A percentile compares a stretch with the other conserved stretches of the same genome.
Evolutionary conservation across 2,888 invertebrate genomes (phyloP).

Genomic region (Catocala fraxini): DNA sequence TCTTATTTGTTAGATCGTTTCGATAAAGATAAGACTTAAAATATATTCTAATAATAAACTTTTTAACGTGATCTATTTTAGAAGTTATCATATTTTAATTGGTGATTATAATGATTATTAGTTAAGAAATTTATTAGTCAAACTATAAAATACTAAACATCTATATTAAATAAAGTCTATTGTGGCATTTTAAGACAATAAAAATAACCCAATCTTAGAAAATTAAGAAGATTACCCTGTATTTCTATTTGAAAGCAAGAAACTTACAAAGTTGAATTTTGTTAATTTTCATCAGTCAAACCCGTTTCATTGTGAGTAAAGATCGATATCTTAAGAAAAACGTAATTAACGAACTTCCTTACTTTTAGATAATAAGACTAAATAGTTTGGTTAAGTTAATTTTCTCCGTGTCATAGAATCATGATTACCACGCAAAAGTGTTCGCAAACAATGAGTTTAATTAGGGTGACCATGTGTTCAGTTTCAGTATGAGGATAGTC

Average conservation of each 20-base stretch:
- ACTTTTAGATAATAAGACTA: constrained; percentile 31
- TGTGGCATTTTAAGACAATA: no score
- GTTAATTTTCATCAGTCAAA: constrained; percentile 6
- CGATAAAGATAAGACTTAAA: no score
- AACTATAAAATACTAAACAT: no score
- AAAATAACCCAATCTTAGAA: no score
- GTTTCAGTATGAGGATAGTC: background rate
- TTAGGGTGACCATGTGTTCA: constrained; percentile 13
- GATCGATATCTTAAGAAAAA: constrained; percentile 24
- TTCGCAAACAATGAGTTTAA: constrained; percentile 30
- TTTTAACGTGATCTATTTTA: no score
- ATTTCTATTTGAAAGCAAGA: background rate
- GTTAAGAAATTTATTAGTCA: no score
- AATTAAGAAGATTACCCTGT: no score
- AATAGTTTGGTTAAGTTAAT: constrained; percentile 50
- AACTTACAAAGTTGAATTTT: constrained; percentile 1
- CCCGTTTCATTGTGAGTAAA: constrained; percentile 6
- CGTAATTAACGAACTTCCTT: constrained; percentile 28
- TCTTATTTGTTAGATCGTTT: no score
- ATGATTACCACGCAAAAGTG: constrained; percentile 51
- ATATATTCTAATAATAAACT: no score
- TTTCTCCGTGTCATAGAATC: constrained; percentile 48
- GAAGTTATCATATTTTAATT: no score
- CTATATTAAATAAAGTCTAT: no score
- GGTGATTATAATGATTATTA: no score